A percentile compares a stretch with the other conserved stretches of the same genome.
Evolutionary conservation across 2,113 vertebrate genomes (phyloP).

Genomic region (Otus sunia): DNA sequence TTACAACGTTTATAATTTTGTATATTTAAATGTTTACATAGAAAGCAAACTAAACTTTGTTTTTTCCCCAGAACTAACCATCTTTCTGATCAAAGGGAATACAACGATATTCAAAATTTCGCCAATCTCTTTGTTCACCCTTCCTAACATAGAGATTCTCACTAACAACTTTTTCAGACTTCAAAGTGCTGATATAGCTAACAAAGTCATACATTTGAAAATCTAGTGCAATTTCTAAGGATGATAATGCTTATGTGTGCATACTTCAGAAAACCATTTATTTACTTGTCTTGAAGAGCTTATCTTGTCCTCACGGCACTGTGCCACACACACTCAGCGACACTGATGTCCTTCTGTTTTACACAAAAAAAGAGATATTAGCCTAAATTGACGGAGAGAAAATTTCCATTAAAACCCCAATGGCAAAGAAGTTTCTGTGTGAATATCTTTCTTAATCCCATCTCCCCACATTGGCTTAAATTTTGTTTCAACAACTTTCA

Average conservation of each 20-base stretch:
- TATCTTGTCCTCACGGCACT: neutral
- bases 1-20: neutral
- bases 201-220: slow-evolving; percentile 41
- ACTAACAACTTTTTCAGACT: neutral
- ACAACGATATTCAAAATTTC: neutral
- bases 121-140: neutral
- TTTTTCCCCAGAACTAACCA: neutral
- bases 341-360: neutral
- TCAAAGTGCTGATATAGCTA: slow-evolving; percentile 2
- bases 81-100: slow-evolving; percentile 37
- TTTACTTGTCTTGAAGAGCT: neutral
- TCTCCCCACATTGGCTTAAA: neutral
- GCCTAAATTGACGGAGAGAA: neutral
- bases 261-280: neutral
- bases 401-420: neutral
- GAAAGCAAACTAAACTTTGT: neutral
- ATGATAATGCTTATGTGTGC: neutral
- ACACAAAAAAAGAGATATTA: neutral
- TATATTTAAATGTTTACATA: neutral
- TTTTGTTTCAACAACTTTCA: neutral
- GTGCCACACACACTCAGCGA: neutral
- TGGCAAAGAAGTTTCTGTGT: neutral
- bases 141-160: slow-evolving; percentile 1
- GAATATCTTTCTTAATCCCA: neutral
- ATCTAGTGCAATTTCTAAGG: slow-evolving; percentile 17